These are phyloP conservation scores for Pipistrellus pipistrellus DNA, from an alignment of 2,797 vertebrate species.

Conservation along the genomic window DNA sequence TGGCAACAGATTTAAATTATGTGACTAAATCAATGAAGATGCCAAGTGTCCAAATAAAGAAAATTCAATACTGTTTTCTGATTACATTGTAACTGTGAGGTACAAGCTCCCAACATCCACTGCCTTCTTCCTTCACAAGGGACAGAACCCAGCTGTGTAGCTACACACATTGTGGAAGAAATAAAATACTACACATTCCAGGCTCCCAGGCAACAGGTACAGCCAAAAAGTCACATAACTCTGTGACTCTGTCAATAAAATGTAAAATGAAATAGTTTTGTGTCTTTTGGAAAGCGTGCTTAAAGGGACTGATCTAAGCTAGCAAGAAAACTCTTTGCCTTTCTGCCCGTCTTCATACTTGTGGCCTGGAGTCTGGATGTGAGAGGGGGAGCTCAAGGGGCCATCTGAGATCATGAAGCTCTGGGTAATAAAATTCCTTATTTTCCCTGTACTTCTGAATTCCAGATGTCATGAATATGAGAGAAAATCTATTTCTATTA, in stretches of 20 bases:
- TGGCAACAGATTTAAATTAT: conserved; percentile 5
- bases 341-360: not conserved
- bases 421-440: not conserved
- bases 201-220: not conserved
- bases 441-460: not conserved
- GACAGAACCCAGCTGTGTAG: not conserved
- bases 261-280: not conserved
- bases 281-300: not conserved
- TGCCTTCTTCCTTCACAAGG: not conserved
- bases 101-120: not conserved
- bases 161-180: not conserved
- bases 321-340: not conserved
- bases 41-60: not conserved
- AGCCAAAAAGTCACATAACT: not conserved
- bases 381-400: not conserved
- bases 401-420: not conserved
- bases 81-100: not conserved
- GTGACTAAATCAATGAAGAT: not conserved
- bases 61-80: not conserved
- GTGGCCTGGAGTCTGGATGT: not conserved
- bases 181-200: not conserved
- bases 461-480: not conserved
- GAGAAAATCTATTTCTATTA: conserved; percentile 4
- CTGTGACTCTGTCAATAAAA: not conserved
- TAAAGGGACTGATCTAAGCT: not conserved